A percentile compares a stretch with the other conserved stretches of the same genome.
phyloP scores from a whole-genome alignment of 2,797 vertebrate genomes.

The Leptoclinus maculatus region DNA sequence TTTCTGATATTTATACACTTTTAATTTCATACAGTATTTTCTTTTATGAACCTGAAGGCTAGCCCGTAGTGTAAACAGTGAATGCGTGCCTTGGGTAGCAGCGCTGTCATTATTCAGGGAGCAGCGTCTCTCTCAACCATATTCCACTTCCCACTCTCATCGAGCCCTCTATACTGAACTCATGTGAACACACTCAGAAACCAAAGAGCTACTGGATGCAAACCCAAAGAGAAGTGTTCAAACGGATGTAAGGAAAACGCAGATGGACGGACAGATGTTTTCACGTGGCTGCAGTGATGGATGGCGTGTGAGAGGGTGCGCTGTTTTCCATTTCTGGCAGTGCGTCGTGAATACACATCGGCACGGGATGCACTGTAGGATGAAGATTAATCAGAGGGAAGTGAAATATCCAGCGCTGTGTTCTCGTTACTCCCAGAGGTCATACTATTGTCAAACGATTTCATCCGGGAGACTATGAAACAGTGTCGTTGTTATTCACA shows the following conservation, averaged over 20 bases:
- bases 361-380: constrained; percentile 36
- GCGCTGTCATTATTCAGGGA: constrained; percentile 46
- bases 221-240: constrained; percentile 34
- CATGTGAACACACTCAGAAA: neutral
- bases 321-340: constrained; percentile 50
- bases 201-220: neutral
- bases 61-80: constrained; percentile 21
- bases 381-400: constrained; percentile 56
- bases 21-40: neutral
- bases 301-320: constrained; percentile 28
- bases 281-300: constrained; percentile 43
- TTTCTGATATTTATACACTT: neutral
- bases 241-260: neutral
- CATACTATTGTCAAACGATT: constrained; percentile 18
- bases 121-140: constrained; percentile 22
- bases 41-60: neutral
- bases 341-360: constrained; percentile 48
- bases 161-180: neutral
- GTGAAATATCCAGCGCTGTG: constrained; percentile 49
- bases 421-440: constrained; percentile 50
- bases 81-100: constrained; percentile 14
- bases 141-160: constrained; percentile 14
- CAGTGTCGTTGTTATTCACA: neutral
- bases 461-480: constrained; percentile 23
- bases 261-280: constrained; percentile 36